A percentile compares a stretch with the other conserved stretches of the same genome.
phyloP scores from a whole-genome alignment of 2,888 invertebrate genomes.

The Dichetophora obliterata region DNA sequence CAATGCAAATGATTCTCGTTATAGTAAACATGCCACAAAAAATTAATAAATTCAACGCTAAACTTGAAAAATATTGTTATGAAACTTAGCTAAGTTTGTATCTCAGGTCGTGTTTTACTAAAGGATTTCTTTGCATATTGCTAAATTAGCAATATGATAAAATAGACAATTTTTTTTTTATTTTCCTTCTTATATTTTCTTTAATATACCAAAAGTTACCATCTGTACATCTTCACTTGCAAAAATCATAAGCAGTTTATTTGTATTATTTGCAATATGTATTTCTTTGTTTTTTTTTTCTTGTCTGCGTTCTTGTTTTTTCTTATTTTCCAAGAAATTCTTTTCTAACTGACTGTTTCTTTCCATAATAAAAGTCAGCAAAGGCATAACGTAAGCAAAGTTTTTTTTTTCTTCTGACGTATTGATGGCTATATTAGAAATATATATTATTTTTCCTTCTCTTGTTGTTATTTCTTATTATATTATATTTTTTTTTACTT shows the following conservation, averaged over 20 bases:
- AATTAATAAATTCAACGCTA: neutral
- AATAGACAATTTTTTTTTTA: no score
- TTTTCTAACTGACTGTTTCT: neutral
- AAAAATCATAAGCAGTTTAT: no score
- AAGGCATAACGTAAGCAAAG: neutral
- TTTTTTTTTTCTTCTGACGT: neutral
- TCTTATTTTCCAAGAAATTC: neutral
- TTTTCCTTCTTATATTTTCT: no score
- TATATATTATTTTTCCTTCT: neutral
- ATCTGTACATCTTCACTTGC: no score
- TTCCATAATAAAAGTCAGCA: neutral
- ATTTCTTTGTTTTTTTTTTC: no score
- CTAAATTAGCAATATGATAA: no score
- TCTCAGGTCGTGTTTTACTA: no score
- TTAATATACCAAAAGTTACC: no score
- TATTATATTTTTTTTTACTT: neutral
- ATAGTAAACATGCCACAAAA: neutral
- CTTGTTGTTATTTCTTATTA: neutral
- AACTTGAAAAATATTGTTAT: no score
- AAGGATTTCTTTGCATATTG: no score
- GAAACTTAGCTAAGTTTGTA: no score
- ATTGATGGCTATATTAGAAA: neutral
- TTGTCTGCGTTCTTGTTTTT: neutral
- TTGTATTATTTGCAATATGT: no score
- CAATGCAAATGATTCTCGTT: neutral